Percentiles rank a stretch among this genome's conserved stretches.
phyloP scores from a whole-genome alignment of 2,113 vertebrate species.

The Pontoporia blainvillei region DNA sequence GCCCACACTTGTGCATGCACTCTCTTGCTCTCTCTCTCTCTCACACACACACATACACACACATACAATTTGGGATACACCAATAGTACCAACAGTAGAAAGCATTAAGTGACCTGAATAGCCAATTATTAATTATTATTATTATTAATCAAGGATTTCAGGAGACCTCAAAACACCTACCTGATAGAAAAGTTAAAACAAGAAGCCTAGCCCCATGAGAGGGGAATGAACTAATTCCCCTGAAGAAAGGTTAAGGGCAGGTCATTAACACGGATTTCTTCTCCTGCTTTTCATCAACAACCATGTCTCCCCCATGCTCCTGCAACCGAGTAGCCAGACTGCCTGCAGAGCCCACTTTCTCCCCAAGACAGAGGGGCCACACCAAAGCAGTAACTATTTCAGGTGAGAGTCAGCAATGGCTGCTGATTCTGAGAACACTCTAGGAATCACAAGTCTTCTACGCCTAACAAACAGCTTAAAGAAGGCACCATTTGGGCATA shows the following conservation, averaged over 20 bases:
- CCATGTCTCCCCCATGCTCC: not conserved
- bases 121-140: not conserved
- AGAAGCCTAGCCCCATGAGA: not conserved
- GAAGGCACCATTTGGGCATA: not conserved
- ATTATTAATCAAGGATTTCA: not conserved
- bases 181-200: not conserved
- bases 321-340: not conserved
- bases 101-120: not conserved
- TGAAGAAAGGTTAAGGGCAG: not conserved
- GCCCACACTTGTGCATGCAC: too few relatives aligned
- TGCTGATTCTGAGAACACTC: not conserved
- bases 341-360: not conserved
- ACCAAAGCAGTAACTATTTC: not conserved
- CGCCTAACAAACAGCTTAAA: not conserved
- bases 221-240: not conserved
- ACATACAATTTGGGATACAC: too few relatives aligned
- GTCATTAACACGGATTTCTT: not conserved
- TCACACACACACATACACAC: too few relatives aligned
- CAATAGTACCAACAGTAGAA: not conserved
- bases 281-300: not conserved
- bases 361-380: not conserved
- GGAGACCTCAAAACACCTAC: not conserved
- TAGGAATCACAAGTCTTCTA: not conserved
- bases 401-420: not conserved
- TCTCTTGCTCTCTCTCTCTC: too few relatives aligned